phyloP scores from a whole-genome alignment of 2,797 vertebrate species.

The Clarias fuscus region DNA sequence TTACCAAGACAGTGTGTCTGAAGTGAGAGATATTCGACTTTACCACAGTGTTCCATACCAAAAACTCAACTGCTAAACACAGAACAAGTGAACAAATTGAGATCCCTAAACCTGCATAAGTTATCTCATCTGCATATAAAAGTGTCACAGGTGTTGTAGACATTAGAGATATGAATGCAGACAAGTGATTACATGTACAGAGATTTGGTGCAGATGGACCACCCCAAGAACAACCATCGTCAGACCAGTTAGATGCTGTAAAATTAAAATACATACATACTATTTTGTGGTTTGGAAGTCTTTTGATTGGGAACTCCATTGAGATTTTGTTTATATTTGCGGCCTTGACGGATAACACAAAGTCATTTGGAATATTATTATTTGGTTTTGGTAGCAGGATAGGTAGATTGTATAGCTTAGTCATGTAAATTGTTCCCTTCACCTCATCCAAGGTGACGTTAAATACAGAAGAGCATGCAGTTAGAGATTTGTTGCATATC shows the following conservation, averaged over 20 bases:
- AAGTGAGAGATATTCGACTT: slow-evolving; percentile 67
- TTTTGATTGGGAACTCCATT: rapidly evolving
- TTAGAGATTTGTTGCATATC: rapidly evolving
- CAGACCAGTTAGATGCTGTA: neutral
- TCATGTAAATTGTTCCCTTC: neutral
- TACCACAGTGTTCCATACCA: slow-evolving; percentile 70
- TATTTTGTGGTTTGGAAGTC: slow-evolving; percentile 37
- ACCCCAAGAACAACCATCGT: slow-evolving; percentile 32
- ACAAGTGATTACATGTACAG: slow-evolving; percentile 67
- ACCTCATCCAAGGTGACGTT: neutral
- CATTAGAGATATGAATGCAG: slow-evolving; percentile 74
- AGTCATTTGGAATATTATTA: slow-evolving; percentile 40
- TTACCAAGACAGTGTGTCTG: slow-evolving; percentile 71
- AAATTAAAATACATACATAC: slow-evolving; percentile 69
- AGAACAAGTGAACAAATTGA: slow-evolving; percentile 69
- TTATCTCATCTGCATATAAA: slow-evolving; percentile 48
- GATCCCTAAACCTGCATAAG: slow-evolving; percentile 61
- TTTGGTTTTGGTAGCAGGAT: neutral
- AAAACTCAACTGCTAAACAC: slow-evolving; percentile 64
- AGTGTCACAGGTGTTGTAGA: slow-evolving; percentile 4
- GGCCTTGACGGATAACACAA: slow-evolving; percentile 61
- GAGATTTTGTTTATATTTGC: slow-evolving; percentile 2
- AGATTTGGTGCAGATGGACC: rapidly evolving
- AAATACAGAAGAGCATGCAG: rapidly evolving
- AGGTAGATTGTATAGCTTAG: rapidly evolving